Conservation (phyloP, 2,113 vertebrate genomes). For the Pleuronectes platessa region DNA sequence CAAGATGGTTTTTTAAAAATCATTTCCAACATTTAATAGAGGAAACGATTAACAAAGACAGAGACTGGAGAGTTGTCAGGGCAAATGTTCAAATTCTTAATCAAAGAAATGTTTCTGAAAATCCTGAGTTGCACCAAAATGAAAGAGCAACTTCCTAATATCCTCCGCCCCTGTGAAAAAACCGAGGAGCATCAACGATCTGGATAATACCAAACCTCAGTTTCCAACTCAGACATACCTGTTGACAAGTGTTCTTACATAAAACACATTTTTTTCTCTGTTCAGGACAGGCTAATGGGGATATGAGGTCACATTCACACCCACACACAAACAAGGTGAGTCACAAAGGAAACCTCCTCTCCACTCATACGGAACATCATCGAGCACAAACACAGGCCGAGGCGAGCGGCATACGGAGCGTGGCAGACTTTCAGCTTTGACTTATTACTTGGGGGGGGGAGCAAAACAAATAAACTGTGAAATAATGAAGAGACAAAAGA, state of each 20-base stretch:
- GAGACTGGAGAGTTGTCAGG: neutral
- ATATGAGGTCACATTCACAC: constrained; percentile 11
- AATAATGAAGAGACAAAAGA: constrained; percentile 47
- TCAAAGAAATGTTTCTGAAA: neutral
- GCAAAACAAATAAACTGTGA: constrained; percentile 49
- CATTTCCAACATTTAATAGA: neutral
- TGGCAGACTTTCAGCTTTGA: constrained; percentile 42
- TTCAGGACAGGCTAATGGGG: neutral
- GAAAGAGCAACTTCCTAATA: neutral
- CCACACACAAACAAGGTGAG: constrained; percentile 33
- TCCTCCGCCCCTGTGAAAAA: too few species aligned
- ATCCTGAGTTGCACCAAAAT: neutral
- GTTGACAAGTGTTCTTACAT: neutral
- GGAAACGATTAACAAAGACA: neutral
- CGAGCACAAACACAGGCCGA: constrained; percentile 21
- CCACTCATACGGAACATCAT: constrained; percentile 3
- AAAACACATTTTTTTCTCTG: neutral
- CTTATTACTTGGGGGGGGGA: constrained; percentile 46
- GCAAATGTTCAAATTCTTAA: neutral
- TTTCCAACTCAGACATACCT: neutral
- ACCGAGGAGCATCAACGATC: neutral
- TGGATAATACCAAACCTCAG: neutral
- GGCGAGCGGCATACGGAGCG: constrained; percentile 16
- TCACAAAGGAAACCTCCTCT: constrained; percentile 35
- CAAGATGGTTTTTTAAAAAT: neutral